phyloP scores from a whole-genome alignment of 92 coral and sea anemone genomes.

The Umimayanthus chanpuru region DNA sequence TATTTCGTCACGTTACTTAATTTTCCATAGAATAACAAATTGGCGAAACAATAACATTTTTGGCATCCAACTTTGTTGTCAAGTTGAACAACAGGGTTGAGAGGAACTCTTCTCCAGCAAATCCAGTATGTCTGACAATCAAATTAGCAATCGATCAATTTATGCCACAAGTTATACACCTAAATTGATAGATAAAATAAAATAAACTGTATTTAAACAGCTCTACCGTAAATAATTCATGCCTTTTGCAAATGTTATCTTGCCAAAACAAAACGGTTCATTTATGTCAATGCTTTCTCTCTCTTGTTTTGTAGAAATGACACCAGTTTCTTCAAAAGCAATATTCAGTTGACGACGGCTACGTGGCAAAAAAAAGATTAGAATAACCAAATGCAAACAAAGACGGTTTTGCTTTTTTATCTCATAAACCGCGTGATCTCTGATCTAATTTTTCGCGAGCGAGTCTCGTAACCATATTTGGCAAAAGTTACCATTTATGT shows the following conservation, averaged over 20 bases:
- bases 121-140: neutral
- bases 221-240: neutral
- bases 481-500: conserved; percentile 17
- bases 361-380: neutral
- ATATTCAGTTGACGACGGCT: neutral
- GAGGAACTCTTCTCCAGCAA: neutral
- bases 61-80: conserved; percentile 14
- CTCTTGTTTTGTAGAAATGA: too few relatives aligned
- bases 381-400: neutral
- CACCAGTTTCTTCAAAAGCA: neutral
- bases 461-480: conserved; percentile 1
- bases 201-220: too few relatives aligned
- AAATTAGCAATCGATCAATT: neutral
- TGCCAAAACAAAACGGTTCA: neutral
- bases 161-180: neutral
- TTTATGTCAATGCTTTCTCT: neutral
- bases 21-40: neutral
- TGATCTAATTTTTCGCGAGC: conserved; percentile 16
- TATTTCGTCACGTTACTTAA: conserved; percentile 1
- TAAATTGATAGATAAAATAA: neutral
- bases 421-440: conserved; percentile 15
- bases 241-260: neutral
- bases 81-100: neutral
- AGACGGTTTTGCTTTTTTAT: neutral
- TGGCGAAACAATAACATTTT: neutral